These are phyloP conservation scores for Drosophila pseudoobscura DNA, from an alignment of 1,140 invertebrate species.

Conservation along the genomic window DNA sequence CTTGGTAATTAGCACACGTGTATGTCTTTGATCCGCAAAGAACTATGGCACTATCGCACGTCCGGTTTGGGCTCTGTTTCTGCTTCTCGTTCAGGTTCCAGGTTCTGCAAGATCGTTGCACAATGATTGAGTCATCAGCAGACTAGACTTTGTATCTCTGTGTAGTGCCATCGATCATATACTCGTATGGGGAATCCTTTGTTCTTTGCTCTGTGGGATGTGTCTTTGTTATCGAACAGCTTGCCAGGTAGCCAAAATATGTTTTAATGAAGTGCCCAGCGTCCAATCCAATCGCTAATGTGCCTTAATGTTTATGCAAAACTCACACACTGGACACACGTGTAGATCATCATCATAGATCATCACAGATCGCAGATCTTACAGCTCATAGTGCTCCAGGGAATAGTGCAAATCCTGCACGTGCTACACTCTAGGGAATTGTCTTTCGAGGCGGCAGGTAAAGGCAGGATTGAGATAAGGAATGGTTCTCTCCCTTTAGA, in stretches of 20 bases:
- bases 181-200: slow-evolving; percentile 1
- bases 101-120: slow-evolving; percentile 36
- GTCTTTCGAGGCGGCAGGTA: background rate
- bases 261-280: slow-evolving; percentile 69
- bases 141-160: background rate
- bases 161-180: slow-evolving; percentile 17
- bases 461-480: slow-evolving; percentile 13
- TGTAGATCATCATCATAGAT: slow-evolving; percentile 23
- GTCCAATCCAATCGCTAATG: slow-evolving; percentile 45
- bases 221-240: slow-evolving; percentile 11
- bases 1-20: slow-evolving; percentile 73
- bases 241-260: slow-evolving; percentile 60
- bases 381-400: slow-evolving; percentile 21
- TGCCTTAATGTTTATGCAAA: slow-evolving; percentile 71
- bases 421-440: slow-evolving; percentile 19
- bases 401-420: slow-evolving; percentile 26
- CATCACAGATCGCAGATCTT: slow-evolving; percentile 12
- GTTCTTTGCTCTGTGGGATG: slow-evolving; percentile 5
- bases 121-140: slow-evolving; percentile 70
- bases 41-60: slow-evolving; percentile 23
- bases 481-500: slow-evolving; percentile 2
- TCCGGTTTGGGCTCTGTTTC: background rate
- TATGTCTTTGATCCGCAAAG: slow-evolving; percentile 5
- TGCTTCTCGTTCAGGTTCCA: too few relatives aligned
- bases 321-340: slow-evolving; percentile 26